phyloP scores from a whole-genome alignment of 2,888 invertebrate genomes.

The Colostygia pectinataria region DNA sequence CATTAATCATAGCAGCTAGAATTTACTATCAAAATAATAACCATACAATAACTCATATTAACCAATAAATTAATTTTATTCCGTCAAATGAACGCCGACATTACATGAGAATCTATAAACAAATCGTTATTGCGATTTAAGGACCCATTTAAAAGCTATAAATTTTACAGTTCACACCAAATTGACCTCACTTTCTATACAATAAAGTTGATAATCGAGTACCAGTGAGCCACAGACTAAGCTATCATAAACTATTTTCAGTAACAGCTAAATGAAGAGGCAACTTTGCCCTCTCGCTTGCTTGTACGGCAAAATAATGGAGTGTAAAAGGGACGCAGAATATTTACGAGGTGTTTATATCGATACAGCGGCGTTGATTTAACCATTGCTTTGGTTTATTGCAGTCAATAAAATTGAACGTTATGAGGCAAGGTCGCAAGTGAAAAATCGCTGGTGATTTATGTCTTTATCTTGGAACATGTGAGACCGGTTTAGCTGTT shows the following conservation, averaged over 20 bases:
- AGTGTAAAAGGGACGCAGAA: conserved; percentile 53
- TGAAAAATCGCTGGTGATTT: conserved; percentile 74
- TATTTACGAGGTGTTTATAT: conserved; percentile 80
- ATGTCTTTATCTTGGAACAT: conserved; percentile 71
- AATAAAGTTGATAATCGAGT: conserved; percentile 50
- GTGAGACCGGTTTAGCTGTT: conserved; percentile 34
- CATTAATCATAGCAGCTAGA: conserved; percentile 40
- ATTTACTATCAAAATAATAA: conserved; percentile 50
- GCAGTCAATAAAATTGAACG: conserved; percentile 82
- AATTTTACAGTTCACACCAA: conserved; percentile 48
- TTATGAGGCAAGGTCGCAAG: conserved; percentile 82
- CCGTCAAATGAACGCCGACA: conserved; percentile 59
- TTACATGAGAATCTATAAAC: conserved; percentile 69
- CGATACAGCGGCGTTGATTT: conserved; percentile 80
- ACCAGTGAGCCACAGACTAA: conserved; percentile 43
- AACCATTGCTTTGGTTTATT: conserved; percentile 82
- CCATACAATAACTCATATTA: conserved; percentile 41
- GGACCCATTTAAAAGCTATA: conserved; percentile 81
- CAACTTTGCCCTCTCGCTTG: conserved; percentile 51
- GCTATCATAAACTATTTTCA: conserved; percentile 80
- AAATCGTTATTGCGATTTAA: conserved; percentile 83
- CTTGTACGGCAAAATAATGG: conserved; percentile 23
- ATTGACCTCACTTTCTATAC: conserved; percentile 32
- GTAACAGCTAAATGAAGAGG: conserved; percentile 72
- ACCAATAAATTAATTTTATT: conserved; percentile 61